phyloP scores from a whole-genome alignment of 2,113 vertebrate species.

The Holacanthus passer region DNA sequence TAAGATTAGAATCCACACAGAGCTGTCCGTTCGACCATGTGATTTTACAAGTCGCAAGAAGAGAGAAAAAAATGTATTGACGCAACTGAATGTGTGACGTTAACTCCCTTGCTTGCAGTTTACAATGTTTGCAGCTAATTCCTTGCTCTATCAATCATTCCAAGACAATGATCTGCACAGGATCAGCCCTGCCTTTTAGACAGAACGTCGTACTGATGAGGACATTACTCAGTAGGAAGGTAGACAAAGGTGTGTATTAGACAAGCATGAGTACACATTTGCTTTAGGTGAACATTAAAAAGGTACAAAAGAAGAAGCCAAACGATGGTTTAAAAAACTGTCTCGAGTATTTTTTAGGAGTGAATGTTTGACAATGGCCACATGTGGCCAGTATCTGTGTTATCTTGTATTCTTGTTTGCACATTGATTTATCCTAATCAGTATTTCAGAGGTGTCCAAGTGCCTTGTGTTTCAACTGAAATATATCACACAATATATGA shows the following conservation, averaged over 20 bases:
- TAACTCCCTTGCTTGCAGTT: conserved; percentile 3
- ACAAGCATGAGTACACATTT: conserved; percentile 41
- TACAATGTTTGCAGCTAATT: neutral
- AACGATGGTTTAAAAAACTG: neutral
- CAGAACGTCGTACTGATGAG: neutral
- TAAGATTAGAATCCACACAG: neutral
- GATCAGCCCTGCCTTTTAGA: conserved; percentile 54
- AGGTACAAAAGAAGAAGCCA: conserved; percentile 25
- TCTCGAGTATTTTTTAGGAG: neutral
- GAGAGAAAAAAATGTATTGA: neutral
- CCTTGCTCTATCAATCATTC: conserved; percentile 19
- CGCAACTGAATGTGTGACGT: conserved; percentile 50
- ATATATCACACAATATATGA: conserved; percentile 77
- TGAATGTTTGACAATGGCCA: conserved; percentile 71
- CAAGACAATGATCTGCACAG: conserved; percentile 69
- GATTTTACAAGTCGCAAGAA: conserved; percentile 41
- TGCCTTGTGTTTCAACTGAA: conserved; percentile 91
- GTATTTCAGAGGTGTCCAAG: conserved; percentile 72
- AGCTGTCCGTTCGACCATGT: conserved; percentile 30
- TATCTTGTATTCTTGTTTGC: conserved; percentile 70
- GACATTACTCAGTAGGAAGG: neutral
- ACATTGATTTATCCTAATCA: conserved; percentile 69
- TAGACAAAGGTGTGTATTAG: conserved; percentile 60
- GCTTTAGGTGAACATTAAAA: conserved; percentile 36
- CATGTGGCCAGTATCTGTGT: conserved; percentile 62